Conservation (phyloP, 1,140 invertebrate genomes). For the Steinernema khuongi region DNA sequence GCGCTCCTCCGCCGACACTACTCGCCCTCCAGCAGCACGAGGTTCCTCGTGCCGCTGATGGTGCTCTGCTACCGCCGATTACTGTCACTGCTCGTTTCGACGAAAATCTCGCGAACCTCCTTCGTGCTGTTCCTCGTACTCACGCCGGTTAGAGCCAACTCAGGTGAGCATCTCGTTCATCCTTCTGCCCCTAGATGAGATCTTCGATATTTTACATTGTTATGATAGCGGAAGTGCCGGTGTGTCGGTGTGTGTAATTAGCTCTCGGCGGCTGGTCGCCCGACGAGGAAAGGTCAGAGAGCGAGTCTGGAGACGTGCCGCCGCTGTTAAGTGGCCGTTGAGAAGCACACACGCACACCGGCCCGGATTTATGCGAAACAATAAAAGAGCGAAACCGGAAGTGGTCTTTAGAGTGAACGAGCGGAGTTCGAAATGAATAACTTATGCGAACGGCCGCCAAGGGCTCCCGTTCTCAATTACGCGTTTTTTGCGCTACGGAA, state of each 20-base stretch:
- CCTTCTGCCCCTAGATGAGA: background rate
- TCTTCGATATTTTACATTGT: background rate
- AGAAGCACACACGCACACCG: background rate
- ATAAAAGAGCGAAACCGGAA: background rate
- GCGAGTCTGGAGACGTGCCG: too few relatives aligned
- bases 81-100: constrained; percentile 3
- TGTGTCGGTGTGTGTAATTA: background rate
- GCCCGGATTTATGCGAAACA: background rate
- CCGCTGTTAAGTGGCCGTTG: background rate
- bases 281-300: background rate
- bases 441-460: too few relatives aligned
- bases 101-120: background rate
- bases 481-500: too few relatives aligned
- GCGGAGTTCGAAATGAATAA: background rate
- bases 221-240: background rate
- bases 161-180: background rate
- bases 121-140: background rate
- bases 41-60: background rate
- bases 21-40: background rate
- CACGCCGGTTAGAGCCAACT: background rate
- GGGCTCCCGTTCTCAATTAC: too few relatives aligned
- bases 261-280: background rate
- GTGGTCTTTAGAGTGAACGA: background rate
- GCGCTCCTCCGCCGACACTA: background rate
- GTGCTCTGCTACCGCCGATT: background rate